Conservation (phyloP, 2,113 vertebrate genomes). For the Grammomys dolichurus region DNA sequence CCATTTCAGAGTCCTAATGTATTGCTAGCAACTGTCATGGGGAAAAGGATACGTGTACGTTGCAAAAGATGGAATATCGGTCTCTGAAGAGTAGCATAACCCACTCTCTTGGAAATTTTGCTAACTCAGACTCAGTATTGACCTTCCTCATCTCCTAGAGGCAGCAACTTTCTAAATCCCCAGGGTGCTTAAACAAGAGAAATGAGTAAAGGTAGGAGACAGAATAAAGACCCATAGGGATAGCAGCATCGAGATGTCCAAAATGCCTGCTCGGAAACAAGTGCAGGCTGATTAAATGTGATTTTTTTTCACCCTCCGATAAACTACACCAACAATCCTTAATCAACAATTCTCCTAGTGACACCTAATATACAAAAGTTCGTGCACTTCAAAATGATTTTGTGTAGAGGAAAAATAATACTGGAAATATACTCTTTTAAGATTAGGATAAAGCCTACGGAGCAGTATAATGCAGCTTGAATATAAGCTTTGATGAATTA, state of each 20-base stretch:
- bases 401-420: background rate
- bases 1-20: background rate
- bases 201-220: background rate
- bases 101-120: background rate
- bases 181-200: background rate
- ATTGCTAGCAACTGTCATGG: background rate
- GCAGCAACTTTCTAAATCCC: slow-evolving; percentile 42
- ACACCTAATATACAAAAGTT: too few species aligned
- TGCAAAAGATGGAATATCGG: background rate
- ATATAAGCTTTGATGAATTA: slow-evolving; percentile 7
- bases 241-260: too few species aligned
- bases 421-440: background rate
- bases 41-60: fast-evolving
- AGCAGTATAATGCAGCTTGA: background rate
- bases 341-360: background rate
- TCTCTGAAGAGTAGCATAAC: background rate
- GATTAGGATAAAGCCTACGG: background rate
- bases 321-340: background rate
- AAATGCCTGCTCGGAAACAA: background rate
- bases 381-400: background rate
- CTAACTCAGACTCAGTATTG: slow-evolving; percentile 5
- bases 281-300: background rate
- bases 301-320: background rate
- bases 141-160: background rate
- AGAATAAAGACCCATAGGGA: background rate